Base-by-base conservation (phyloP, 2,888 invertebrate species). In the Coenonympha arcania region DNA sequence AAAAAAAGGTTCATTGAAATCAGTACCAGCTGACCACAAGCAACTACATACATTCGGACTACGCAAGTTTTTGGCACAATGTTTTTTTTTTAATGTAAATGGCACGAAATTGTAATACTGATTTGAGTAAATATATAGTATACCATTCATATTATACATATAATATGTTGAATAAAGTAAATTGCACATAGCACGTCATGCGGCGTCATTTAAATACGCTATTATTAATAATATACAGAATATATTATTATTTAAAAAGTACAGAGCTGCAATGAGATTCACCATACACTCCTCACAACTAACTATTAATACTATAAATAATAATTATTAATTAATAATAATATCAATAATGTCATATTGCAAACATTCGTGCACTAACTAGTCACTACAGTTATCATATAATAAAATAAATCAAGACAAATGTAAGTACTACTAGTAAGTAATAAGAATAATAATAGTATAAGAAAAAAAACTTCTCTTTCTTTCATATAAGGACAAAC, bases 331-430 rank as follows among this genome's bases (percentile, higher is more conserved):
- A 52, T 28, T 16, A 39, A 9, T 33, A 33, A 8, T 57, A 50
- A 58, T 54, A 54, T 30, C 54, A 52, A 49, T 37, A 28, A 41
- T 26, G 18, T 55, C 65, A 69, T 75, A 76, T 76, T 73, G 79
- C 78, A 76, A 79, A 76, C 71, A 66, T 66, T 66, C 84, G 84
- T 83, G 84, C 84, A 83, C 79, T 79, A 81, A 61, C 63, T 61
- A 68, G 54, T 56, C 31, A 54, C 56, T 48, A 57, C 51, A 50
- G 9, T 51, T 54, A n/a, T n/a, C n/a, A 57, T 52, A n/a, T n/a
- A n/a, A 57, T 52, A 62, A 55, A 49, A 46, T 16, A 46, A 68
- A 69, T 69, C 74, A 72, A 74, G 71, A 72, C 70, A 69, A 61
- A 56, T 58, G 61, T 61, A 60, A 48, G 56, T 52, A 62, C 61